These are phyloP conservation scores for Aphidius gifuensis DNA, from an alignment of 1,140 invertebrate genomes.

Conservation along the genomic window DNA sequence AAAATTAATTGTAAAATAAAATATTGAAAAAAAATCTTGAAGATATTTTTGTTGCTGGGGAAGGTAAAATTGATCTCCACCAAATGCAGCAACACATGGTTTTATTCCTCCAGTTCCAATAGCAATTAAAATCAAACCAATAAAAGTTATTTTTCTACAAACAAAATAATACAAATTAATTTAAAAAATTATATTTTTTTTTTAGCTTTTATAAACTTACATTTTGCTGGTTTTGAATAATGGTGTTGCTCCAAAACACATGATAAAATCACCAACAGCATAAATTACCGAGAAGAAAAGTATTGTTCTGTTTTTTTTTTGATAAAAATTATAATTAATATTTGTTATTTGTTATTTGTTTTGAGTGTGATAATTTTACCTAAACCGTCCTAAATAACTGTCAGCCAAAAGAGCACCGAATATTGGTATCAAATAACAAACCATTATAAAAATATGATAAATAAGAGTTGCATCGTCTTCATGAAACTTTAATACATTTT, in stretches of 20 bases:
- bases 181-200: too few relatives aligned
- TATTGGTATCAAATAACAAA: constrained; percentile 85
- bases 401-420: constrained; percentile 87
- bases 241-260: too few relatives aligned
- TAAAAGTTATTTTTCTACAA: too few relatives aligned
- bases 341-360: too few relatives aligned
- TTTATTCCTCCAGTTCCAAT: constrained; percentile 95
- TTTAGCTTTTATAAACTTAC: too few relatives aligned
- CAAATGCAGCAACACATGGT: constrained; percentile 94
- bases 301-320: too few relatives aligned
- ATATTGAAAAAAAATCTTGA: constrained; percentile 85
- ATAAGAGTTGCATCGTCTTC: constrained; percentile 72
- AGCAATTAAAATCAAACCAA: constrained; percentile 63
- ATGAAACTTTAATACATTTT: constrained; percentile 63
- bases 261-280: too few relatives aligned
- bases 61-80: constrained; percentile 90
- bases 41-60: constrained; percentile 76
- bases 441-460: constrained; percentile 78
- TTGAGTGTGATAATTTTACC: constrained; percentile 23
- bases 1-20: constrained; percentile 91
- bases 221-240: too few relatives aligned
- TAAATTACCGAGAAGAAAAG: too few relatives aligned
- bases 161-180: too few relatives aligned
- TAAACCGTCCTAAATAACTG: constrained; percentile 81
- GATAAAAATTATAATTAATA: too few relatives aligned